Evolutionary conservation across 2,797 vertebrate genomes (phyloP), one percentile per base, ranked within the genome.

Genomic region (Sebastolobus altivelis): DNA sequence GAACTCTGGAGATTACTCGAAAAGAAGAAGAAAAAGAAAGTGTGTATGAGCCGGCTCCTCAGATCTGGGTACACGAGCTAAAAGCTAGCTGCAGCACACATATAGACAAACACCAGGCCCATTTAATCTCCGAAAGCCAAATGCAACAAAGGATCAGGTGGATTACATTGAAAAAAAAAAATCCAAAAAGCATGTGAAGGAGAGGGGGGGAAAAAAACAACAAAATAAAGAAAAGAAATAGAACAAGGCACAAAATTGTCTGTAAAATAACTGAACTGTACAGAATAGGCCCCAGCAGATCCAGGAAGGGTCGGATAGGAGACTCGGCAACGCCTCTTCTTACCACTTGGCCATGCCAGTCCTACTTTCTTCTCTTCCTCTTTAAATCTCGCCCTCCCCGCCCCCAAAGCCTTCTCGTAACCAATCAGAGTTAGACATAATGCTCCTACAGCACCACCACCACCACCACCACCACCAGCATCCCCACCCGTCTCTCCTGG

Each of bases 211-310:
- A 61, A 61, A 54, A 71, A 62, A 87, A 86, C 78, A 91, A 85
- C 75, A 87, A 94, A 91, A 85, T n/a, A 82, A 91, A 81, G 87
- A 2, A 97, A 93, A 96, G 93, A 96, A 97, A 97, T 96, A 90
- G 95, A 99, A 97, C 97, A 99, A 99, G 98, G 98, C 98, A 99
- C 98, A 97, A 97, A 98, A 98, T 98, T 97, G 96, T 97, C 98
- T 98, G 97, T 96, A 96, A 96, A 99, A 97, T 97, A 97, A 96
- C 95, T 94, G 91, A 97, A 97, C 94, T 94, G 96, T 98, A 98
- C 96, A 96, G 97, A 97, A 97, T 93, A 95, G 93, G 95, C 95
- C 97, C 97, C 96, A 89, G 89, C 92, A 88, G 92, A 25, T 95
- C 91, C 94, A 92, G 92, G 93, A 97, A 96, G 96, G 97, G 96